These are phyloP conservation scores for Pantherophis guttatus DNA, from an alignment of 2,113 vertebrate species.

Conservation along the genomic window DNA sequence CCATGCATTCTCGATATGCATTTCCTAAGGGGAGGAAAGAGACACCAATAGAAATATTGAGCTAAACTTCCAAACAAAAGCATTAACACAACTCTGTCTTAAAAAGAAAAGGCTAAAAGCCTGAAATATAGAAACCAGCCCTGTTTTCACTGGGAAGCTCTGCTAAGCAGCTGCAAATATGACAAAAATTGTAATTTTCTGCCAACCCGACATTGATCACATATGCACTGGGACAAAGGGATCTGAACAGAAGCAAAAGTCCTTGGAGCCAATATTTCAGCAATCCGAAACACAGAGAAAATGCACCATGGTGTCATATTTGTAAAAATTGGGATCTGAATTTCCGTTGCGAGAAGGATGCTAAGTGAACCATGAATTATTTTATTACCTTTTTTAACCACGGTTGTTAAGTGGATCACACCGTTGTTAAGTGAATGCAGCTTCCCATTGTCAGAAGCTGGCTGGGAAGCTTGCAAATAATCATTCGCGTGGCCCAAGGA, in stretches of 20 bases:
- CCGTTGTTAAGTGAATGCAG: neutral
- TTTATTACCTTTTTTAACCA: neutral
- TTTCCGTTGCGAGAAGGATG: neutral
- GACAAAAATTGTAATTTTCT: neutral
- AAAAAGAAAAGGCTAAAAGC: neutral
- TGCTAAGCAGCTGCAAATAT: neutral
- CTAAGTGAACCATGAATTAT: neutral
- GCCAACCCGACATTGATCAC: neutral
- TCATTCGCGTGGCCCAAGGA: neutral
- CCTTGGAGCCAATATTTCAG: neutral
- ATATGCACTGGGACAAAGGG: neutral
- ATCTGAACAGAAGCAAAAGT: neutral
- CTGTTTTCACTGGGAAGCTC: neutral
- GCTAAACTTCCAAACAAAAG: neutral
- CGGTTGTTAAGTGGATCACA: neutral
- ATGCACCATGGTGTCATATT: neutral
- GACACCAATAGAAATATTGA: conserved; percentile 30
- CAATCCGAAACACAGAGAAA: neutral
- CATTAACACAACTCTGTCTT: neutral
- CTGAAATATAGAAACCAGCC: neutral
- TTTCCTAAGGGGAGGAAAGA: conserved; percentile 72
- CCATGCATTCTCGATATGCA: conserved; percentile 91
- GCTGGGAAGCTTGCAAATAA: neutral
- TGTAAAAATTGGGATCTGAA: neutral
- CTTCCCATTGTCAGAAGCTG: neutral